phyloP scores from a whole-genome alignment of 2,888 invertebrate species.

The Plagodis dolabraria region DNA sequence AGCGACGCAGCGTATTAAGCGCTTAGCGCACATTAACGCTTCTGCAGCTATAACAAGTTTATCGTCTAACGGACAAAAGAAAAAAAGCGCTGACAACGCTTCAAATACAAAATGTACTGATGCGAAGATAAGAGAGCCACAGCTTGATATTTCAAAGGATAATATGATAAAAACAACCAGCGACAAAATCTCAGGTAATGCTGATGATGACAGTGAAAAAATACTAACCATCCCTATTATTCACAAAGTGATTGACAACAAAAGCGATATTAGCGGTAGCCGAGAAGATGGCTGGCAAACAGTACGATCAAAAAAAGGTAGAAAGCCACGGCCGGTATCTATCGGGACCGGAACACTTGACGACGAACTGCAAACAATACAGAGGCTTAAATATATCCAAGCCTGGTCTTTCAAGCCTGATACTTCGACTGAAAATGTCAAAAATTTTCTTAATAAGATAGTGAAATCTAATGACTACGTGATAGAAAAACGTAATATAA shows the following conservation, averaged over 20 bases:
- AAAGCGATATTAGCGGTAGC: not conserved
- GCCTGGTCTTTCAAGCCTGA: slow-evolving; percentile 21
- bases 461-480: slow-evolving; percentile 8
- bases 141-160: not conserved
- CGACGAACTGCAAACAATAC: slow-evolving; percentile 14
- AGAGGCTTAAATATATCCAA: slow-evolving; percentile 11
- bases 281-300: not conserved
- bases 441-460: slow-evolving; percentile 15
- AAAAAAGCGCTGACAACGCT: not conserved
- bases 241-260: not conserved
- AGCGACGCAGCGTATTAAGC: not conserved
- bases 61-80: not conserved
- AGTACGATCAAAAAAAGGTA: not conserved
- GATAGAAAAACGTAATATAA: slow-evolving; percentile 17
- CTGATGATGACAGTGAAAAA: not conserved
- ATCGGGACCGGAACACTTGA: slow-evolving; percentile 1
- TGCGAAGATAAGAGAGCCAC: not conserved
- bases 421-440: slow-evolving; percentile 12
- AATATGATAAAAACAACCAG: not conserved
- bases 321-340: not conserved
- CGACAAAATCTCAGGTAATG: not conserved
- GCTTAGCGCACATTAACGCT: not conserved
- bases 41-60: not conserved
- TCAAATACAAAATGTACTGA: not conserved
- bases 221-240: no score